Base-by-base conservation (phyloP, 2,113 vertebrate species). In the Hydrolagus affinis region DNA sequence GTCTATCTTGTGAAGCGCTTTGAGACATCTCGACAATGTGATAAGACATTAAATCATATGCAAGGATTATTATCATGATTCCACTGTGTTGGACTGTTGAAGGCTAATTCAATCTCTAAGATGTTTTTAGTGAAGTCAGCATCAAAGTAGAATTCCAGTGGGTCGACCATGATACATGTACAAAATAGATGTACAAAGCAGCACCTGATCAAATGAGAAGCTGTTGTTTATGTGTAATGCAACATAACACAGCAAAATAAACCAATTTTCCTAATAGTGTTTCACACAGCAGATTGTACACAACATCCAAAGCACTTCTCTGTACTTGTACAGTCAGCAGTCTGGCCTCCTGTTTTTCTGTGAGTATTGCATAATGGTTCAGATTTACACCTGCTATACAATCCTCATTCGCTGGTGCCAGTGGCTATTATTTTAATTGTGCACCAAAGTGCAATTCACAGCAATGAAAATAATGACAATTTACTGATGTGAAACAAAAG, bases 401-500 rank as follows among this genome's bases (percentile, higher is more conserved):
- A 83, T 83, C 14, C 78, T 62, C 60, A 83, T 64, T 83, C 25
- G 30, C 66, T 62, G 66, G 25, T 68, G 78, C 59, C 77, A 68
- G 62, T 68, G 78, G 60, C 28, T 28, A 83, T 83, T 83, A 83
- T 68, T 64, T 64, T 28, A 66, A 64, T 68, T 83, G 78, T 68
- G 62, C 66, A 83, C 25, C 78, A 83, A 83, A 80, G 62, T 83
- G 62, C 32, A 83, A 83, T 83, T 25, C 25, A 32, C 78, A 30
- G 78, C 28, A 83, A 83, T 66, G 78, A 66, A 83, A 66, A 83
- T 83, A 83, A 83, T 83, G 28, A 83, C 66, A 83, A 32, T 83
- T 83, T 83, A 83, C 60, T 68, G 78, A 66, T 83, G 78, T 83
- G 78, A 66, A 32, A 83, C 25, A 83, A 83, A 83, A 83, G 62